Conservation (phyloP, 2,113 vertebrate species). For the Bubalus kerabau region DNA sequence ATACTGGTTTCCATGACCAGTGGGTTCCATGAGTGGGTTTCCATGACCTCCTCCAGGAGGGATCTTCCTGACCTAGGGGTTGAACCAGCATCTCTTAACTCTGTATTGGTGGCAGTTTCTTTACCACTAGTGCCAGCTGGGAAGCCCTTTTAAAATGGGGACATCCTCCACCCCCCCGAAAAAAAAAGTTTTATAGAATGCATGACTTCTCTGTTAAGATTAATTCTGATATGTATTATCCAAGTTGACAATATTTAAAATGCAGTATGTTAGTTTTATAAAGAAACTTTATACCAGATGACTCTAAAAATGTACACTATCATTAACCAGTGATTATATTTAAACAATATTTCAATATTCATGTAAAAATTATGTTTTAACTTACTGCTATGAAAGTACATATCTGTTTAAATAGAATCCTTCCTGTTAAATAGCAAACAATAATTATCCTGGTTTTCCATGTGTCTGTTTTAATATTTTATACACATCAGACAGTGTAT, state of each 20-base stretch:
- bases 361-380: background rate
- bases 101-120: background rate
- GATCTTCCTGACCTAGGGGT: background rate
- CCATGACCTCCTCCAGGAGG: background rate
- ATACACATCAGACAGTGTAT: background rate
- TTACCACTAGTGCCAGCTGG: background rate
- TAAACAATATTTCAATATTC: background rate
- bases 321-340: background rate
- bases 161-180: accelerated
- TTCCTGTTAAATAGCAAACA: background rate
- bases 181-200: background rate
- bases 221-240: background rate
- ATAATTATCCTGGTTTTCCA: background rate
- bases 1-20: background rate
- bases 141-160: background rate
- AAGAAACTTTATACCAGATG: background rate
- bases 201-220: background rate
- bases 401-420: background rate
- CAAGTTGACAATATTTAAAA: background rate
- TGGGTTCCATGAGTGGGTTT: background rate
- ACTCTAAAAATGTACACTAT: background rate
- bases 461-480: background rate
- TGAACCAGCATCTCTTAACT: background rate
- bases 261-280: background rate
- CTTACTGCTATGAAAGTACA: background rate